Evolutionary conservation across 2,113 vertebrate genomes (phyloP), one percentile per base, ranked within the genome.

Genomic region (Shinisaurus crocodilurus): DNA sequence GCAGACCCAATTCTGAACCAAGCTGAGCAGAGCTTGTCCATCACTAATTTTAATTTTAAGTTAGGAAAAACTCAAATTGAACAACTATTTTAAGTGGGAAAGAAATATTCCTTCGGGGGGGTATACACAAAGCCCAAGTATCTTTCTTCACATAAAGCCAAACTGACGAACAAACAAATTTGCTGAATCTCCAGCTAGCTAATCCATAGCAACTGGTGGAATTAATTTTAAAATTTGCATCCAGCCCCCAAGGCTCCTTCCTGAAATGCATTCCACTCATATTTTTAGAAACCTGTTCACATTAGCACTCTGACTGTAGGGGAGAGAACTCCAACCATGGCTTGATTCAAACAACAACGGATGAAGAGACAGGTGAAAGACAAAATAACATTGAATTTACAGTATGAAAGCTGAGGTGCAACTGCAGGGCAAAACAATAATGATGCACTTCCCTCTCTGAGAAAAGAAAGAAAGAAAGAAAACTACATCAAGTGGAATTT

Each of bases 401-500:
- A 3, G 20, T 3, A 0, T 40, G 70, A 48, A 65, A 90, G 45
- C 37, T 65, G 76, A 90, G 77, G 87, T 92, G 50, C 2, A 3
- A 1, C 74, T 37, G 5, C 48, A 50, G 77, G 92, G 92, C 88
- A 63, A 54, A 40, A 67, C 45, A 57, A 85, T 50, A 54, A 70
- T 40, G 57, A 50, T 48, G 9, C 15, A 16, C 3, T 82, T 27
- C 40, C 32, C 37, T 45, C 57, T 40, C 29, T 34, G 25, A 20
- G 34, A 23, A 25, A n/a, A 65, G 23, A 57, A 27, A 25, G 7
- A 0, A 0, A n/a, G 89, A n/a, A 90, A 1, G 81, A 81, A 82
- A 93, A 79, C 32, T n/a, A 60, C 60, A 69, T 88, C 34, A 50
- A 90, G 87, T 20, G 32, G 85, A 8, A 4, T 87, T 69, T 72